Evolutionary conservation across 2,113 vertebrate species (phyloP).

Genomic region (Craseonycteris thonglongyai): DNA sequence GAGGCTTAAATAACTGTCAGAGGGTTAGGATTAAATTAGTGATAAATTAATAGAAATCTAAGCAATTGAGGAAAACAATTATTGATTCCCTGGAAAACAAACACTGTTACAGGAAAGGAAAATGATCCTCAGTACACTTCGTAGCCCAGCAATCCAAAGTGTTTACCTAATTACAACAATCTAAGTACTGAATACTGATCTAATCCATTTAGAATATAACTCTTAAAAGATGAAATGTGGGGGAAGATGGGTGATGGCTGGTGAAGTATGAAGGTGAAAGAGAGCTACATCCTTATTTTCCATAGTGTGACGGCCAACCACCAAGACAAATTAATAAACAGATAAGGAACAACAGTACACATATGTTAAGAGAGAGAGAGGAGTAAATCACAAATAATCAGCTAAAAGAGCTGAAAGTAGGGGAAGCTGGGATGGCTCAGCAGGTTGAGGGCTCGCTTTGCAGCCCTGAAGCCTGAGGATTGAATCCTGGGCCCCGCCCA

Average conservation of each 20-base stretch:
- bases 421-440: too few relatives aligned
- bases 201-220: not conserved
- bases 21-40: not conserved
- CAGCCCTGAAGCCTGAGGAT: too few relatives aligned
- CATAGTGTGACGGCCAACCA: not conserved
- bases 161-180: not conserved
- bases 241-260: not conserved
- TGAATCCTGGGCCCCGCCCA: too few relatives aligned
- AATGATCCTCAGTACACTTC: not conserved
- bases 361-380: not conserved
- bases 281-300: not conserved
- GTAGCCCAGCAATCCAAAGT: not conserved
- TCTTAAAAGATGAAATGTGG: not conserved
- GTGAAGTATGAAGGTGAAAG: not conserved
- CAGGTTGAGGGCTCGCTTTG: too few relatives aligned
- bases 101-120: not conserved
- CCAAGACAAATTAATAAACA: not conserved
- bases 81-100: not conserved
- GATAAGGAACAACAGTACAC: not conserved
- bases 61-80: not conserved
- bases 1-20: not conserved
- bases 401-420: not conserved
- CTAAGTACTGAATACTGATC: not conserved
- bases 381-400: not conserved
- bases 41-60: conserved; percentile 6